These are phyloP conservation scores for Caranx melampygus DNA, from an alignment of 2,113 vertebrate species.

Conservation along the genomic window DNA sequence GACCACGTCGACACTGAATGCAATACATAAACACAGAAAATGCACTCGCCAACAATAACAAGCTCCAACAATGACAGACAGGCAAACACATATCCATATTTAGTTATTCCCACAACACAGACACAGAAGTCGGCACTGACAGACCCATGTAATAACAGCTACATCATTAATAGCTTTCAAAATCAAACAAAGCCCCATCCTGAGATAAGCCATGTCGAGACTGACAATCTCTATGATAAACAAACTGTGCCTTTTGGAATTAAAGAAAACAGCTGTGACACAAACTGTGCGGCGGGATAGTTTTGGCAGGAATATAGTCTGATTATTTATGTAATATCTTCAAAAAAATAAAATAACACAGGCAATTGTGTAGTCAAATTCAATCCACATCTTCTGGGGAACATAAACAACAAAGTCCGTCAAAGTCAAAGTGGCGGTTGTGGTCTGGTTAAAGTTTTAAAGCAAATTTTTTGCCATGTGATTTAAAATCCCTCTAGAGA, in stretches of 20 bases:
- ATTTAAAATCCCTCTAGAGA: neutral
- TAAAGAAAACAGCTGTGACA: slow-evolving; percentile 29
- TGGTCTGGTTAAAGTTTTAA: slow-evolving; percentile 1
- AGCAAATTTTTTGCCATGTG: neutral
- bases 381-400: slow-evolving; percentile 10
- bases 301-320: neutral
- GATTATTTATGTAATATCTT: neutral
- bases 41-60: slow-evolving; percentile 9
- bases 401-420: slow-evolving; percentile 10
- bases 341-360: neutral
- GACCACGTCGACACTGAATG: slow-evolving; percentile 23
- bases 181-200: slow-evolving; percentile 42
- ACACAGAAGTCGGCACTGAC: slow-evolving; percentile 22
- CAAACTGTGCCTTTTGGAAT: slow-evolving; percentile 37
- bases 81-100: slow-evolving; percentile 8
- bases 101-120: slow-evolving; percentile 27
- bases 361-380: neutral
- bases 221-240: slow-evolving; percentile 39
- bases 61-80: slow-evolving; percentile 11
- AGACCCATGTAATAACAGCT: slow-evolving; percentile 20
- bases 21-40: slow-evolving; percentile 18
- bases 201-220: slow-evolving; percentile 40
- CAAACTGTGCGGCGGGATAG: neutral
- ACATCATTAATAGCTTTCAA: slow-evolving; percentile 47
- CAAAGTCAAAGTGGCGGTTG: neutral